These are phyloP conservation scores for Peucedramus taeniatus DNA, from an alignment of 2,113 vertebrate species.

Conservation along the genomic window DNA sequence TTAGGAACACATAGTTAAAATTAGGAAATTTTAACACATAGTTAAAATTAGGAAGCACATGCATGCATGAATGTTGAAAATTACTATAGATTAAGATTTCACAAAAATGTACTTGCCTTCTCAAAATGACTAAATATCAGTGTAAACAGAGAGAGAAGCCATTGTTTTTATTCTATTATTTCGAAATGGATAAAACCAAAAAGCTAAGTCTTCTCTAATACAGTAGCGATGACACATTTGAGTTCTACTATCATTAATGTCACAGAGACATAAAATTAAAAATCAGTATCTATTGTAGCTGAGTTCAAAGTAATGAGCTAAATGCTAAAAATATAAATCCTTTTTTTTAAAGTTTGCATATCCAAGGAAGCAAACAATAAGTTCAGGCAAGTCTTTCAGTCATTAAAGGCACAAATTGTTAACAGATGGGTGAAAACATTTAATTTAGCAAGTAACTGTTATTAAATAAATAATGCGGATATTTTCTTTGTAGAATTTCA, in stretches of 20 bases:
- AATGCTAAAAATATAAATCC: not conserved
- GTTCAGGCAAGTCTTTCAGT: not conserved
- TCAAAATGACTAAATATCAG: not conserved
- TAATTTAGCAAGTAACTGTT: not conserved
- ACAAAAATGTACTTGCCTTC: not conserved
- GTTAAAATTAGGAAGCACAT: not conserved
- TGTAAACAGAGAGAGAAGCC: not conserved
- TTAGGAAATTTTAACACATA: too few relatives aligned
- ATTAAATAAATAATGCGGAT: conserved; percentile 5
- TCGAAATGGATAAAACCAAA: not conserved
- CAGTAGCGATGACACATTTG: not conserved
- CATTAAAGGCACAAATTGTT: not conserved
- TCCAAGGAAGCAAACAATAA: not conserved
- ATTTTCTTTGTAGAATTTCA: not conserved
- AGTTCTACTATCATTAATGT: not conserved
- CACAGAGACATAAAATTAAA: not conserved
- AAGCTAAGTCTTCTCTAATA: not conserved
- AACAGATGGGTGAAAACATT: conserved; percentile 23
- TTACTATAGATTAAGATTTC: not conserved
- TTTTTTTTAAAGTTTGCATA: not conserved
- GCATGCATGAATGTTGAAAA: not conserved
- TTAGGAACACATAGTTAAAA: too few relatives aligned
- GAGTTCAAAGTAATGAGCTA: not conserved
- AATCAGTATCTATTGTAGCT: not conserved
- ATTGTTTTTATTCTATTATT: not conserved